Base-by-base conservation (phyloP, 1,140 invertebrate genomes). In the Chrysoperla carnea region DNA sequence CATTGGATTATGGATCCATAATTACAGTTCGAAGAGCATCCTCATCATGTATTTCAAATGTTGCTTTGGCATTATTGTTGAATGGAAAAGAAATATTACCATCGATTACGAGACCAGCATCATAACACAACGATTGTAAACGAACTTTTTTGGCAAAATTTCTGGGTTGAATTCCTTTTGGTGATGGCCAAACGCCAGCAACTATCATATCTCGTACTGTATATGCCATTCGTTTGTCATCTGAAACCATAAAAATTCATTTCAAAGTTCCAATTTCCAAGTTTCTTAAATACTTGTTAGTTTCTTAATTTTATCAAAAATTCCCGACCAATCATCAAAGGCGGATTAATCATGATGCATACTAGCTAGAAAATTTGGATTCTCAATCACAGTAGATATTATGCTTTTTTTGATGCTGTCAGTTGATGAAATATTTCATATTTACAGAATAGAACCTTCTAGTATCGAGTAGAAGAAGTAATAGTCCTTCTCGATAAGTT, bases 21-120 rank as follows among this genome's bases (percentile, higher is more conserved):
- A 69, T 63, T 8, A 96, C 79, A 11, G 90, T 93, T 57, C 79
- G 67, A 1, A 98, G 66, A 0, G 87, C 77, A 66, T 98, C 92
- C 56, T 91, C 81, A 1, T 84, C 78, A 49, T 78, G 62, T 23
- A 84, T 78, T 63, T 93, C 84, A 8, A 99, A 61, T 14, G 79
- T 57, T 0, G 87, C 92, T 48, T 80, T 72, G 0, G 90, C 81
- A 4, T 94, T 94, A 58, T 94, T 88, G 63, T 96, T 96, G 61
- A 98, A 98, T 0, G 77, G 75, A 56, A 90, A 92, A 0, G 87
- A 90, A 7, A 94, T 78, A 41, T 90, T 89, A 13, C 94, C 94
- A 64, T 99, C 95, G n/a, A 99, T 76, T 0, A 97, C 93, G 8
- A 98, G 63, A 56, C 82, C 83, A 1, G 90, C 94, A 65, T 98